These are phyloP conservation scores for Adelognathus sp. DNA, from an alignment of 2,888 invertebrate genomes.

Conservation along the genomic window DNA sequence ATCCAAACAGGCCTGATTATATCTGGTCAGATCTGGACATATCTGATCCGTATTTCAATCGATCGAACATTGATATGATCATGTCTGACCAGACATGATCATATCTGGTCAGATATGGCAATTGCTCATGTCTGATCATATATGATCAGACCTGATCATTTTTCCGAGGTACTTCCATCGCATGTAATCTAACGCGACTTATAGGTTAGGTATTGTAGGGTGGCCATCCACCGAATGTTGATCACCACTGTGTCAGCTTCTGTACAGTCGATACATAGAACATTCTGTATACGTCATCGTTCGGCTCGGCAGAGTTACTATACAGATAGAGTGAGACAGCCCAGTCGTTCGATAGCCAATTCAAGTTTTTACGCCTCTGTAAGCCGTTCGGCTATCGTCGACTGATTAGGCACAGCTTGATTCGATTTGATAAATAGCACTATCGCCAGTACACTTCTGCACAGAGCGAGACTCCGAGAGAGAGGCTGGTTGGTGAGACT, in stretches of 20 bases:
- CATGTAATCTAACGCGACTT: neutral
- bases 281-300: neutral
- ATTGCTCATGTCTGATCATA: too few species aligned
- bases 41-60: too few species aligned
- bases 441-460: constrained; percentile 26
- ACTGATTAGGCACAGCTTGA: constrained; percentile 73
- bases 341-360: constrained; percentile 68
- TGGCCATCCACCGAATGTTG: neutral
- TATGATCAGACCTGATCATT: too few species aligned
- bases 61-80: too few species aligned
- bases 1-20: too few species aligned
- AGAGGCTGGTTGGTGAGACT: constrained; percentile 21
- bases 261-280: neutral
- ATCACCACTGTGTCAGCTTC: neutral
- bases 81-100: too few species aligned
- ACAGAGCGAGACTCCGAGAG: constrained; percentile 22
- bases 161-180: neutral
- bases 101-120: too few species aligned
- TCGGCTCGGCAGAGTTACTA: constrained; percentile 7
- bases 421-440: constrained; percentile 73
- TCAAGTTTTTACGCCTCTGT: constrained; percentile 68
- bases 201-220: neutral
- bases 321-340: constrained; percentile 15
- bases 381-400: constrained; percentile 66
- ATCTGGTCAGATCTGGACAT: too few species aligned